phyloP scores from a whole-genome alignment of 2,888 invertebrate genomes.

The Thyatira batis region DNA sequence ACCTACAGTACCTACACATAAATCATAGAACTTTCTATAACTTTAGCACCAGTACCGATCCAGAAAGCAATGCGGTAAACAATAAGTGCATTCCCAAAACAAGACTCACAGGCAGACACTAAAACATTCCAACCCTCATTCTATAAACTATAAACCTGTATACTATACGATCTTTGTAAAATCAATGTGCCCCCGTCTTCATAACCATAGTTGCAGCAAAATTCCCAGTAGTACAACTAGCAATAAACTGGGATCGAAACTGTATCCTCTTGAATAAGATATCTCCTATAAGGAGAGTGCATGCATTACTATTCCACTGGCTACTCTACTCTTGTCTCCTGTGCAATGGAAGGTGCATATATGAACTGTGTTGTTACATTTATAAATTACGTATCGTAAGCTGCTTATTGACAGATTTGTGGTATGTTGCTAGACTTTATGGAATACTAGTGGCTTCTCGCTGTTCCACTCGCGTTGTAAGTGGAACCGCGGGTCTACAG shows the following conservation, averaged over 20 bases:
- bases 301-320: constrained; percentile 41
- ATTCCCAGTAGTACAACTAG: constrained; percentile 6
- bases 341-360: constrained; percentile 21
- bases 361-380: constrained; percentile 18
- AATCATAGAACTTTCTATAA: no score
- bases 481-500: no score
- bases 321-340: constrained; percentile 5
- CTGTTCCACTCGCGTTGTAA: no score
- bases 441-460: background rate
- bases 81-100: no score
- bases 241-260: constrained; percentile 16
- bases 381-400: constrained; percentile 5
- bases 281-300: constrained; percentile 40
- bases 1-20: no score
- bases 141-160: background rate
- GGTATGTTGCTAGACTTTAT: background rate
- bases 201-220: background rate
- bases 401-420: background rate
- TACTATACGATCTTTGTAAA: background rate
- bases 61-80: no score
- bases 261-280: constrained; percentile 32
- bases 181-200: background rate
- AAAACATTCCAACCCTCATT: background rate
- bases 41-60: no score
- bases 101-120: background rate